Conservation (phyloP, 2,113 vertebrate genomes). For the Periophthalmodon schlosseri region DNA sequence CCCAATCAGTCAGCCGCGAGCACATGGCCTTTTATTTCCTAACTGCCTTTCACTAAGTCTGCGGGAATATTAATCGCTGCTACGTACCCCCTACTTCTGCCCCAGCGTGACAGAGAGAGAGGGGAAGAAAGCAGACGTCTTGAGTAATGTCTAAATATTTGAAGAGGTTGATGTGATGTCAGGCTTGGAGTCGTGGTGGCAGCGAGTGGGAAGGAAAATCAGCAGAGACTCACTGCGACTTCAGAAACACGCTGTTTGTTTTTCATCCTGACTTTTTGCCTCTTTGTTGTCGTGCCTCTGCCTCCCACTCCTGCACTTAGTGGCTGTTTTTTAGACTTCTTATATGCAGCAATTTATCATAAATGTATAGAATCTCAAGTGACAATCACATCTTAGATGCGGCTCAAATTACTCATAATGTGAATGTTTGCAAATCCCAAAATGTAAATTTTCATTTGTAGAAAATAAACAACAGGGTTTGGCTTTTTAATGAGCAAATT, state of each 20-base stretch:
- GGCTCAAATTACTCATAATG: neutral
- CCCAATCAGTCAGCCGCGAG: conserved; percentile 70
- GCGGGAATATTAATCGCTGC: conserved; percentile 68
- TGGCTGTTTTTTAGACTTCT: conserved; percentile 8
- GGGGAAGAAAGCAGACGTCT: conserved; percentile 41
- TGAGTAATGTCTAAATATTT: conserved; percentile 71
- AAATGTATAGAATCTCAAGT: neutral
- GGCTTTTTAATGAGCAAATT: neutral
- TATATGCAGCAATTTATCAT: neutral
- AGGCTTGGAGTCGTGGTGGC: conserved; percentile 64
- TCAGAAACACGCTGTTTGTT: conserved; percentile 63
- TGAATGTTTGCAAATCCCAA: neutral
- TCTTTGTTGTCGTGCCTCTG: conserved; percentile 25
- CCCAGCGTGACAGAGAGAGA: conserved; percentile 33
- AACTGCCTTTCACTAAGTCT: conserved; percentile 58
- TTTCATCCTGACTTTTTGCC: conserved; percentile 43
- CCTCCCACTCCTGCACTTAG: conserved; percentile 30
- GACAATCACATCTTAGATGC: neutral
- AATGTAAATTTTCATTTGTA: neutral
- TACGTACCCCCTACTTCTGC: conserved; percentile 39
- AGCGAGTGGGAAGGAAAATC: conserved; percentile 61
- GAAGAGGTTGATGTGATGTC: conserved; percentile 71
- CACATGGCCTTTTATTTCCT: conserved; percentile 65
- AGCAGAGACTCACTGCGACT: conserved; percentile 61
- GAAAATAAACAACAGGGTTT: conserved; percentile 1